Percentiles rank a stretch among this genome's conserved stretches.
Conservation (phyloP, 2,888 invertebrate species). For the Thalpophila matura region DNA sequence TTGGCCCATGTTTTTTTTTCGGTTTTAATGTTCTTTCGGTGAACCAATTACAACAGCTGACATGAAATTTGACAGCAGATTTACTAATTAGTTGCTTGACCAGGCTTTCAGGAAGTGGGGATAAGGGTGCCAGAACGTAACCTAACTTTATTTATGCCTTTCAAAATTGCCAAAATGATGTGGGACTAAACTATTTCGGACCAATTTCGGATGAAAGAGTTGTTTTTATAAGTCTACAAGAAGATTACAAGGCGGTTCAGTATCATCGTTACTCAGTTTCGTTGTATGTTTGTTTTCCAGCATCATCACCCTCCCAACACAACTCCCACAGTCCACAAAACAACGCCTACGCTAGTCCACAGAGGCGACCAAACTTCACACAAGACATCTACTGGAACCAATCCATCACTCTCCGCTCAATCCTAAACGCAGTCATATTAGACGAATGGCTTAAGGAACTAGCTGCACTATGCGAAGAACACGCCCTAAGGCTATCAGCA, state of each 20-base stretch:
- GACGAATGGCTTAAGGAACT: slow-evolving; percentile 99
- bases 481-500: slow-evolving; percentile 91
- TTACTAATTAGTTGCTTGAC: no score
- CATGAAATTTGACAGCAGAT: no score
- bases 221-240: no score
- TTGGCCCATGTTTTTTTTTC: no score
- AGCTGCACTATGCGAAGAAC: slow-evolving; percentile 98
- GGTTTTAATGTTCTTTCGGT: no score
- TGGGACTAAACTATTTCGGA: no score
- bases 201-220: no score
- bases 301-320: slow-evolving; percentile 71
- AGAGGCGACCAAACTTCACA: slow-evolving; percentile 79
- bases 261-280: background rate
- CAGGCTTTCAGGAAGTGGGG: no score
- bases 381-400: slow-evolving; percentile 87
- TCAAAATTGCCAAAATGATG: no score
- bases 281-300: slow-evolving; percentile 44
- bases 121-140: no score
- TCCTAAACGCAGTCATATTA: slow-evolving; percentile 94
- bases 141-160: no score
- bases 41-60: no score
- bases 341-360: slow-evolving; percentile 68
- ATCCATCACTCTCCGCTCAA: slow-evolving; percentile 81
- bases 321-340: slow-evolving; percentile 68
- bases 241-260: background rate